Percentiles rank a stretch among this genome's conserved stretches.
Conservation (phyloP, 92 coral and sea anemone genomes). For the Metridium senile region DNA sequence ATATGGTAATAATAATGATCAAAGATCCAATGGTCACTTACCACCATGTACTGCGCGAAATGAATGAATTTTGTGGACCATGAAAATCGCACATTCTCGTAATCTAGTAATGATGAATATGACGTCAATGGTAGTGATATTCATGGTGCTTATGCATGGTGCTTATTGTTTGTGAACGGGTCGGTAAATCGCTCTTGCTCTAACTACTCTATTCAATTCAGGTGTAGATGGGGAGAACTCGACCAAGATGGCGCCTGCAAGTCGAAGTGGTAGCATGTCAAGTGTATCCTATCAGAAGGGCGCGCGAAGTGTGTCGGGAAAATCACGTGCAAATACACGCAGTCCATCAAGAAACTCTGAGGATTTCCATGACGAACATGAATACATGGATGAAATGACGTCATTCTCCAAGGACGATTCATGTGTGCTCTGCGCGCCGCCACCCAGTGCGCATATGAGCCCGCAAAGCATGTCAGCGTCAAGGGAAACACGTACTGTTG, state of each 20-base stretch:
- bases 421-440: conserved; percentile 18
- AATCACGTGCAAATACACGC: conserved; percentile 47
- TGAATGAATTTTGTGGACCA: too few relatives aligned
- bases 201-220: too few relatives aligned
- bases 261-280: conserved; percentile 61
- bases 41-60: too few relatives aligned
- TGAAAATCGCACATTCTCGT: too few relatives aligned
- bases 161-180: too few relatives aligned
- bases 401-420: conserved; percentile 10
- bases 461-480: conserved; percentile 12
- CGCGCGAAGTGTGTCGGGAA: conserved; percentile 56
- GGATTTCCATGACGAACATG: conserved; percentile 33
- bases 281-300: conserved; percentile 56
- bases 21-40: too few relatives aligned
- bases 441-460: conserved; percentile 9
- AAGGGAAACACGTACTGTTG: conserved; percentile 18
- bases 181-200: too few relatives aligned
- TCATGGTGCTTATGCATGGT: too few relatives aligned
- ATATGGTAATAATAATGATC: too few relatives aligned
- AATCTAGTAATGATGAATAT: too few relatives aligned
- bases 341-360: conserved; percentile 12
- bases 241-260: conserved; percentile 6
- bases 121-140: too few relatives aligned
- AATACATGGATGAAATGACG: conserved; percentile 12
- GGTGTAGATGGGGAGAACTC: background rate